These are phyloP conservation scores for Rhogogaster chlorosoma DNA, from an alignment of 2,888 invertebrate genomes.

Conservation along the genomic window DNA sequence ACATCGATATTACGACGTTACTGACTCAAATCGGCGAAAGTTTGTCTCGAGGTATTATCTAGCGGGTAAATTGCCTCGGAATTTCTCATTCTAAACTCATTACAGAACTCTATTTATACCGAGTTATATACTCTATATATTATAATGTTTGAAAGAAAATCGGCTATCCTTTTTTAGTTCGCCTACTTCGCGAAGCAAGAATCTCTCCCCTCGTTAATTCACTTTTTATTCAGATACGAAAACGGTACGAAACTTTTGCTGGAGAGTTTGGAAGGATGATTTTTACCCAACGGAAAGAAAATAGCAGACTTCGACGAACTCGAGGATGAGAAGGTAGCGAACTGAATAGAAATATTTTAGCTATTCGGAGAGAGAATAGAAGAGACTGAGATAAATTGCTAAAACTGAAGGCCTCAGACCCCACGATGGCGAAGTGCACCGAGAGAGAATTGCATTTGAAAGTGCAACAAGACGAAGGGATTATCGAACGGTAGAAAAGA, in stretches of 20 bases:
- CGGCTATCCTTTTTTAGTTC: not conserved
- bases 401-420: not conserved
- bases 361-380: no score
- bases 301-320: not conserved
- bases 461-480: not conserved
- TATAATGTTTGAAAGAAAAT: not conserved
- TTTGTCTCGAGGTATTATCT: not conserved
- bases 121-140: not conserved
- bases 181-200: not conserved
- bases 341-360: no score
- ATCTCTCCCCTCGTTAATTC: not conserved
- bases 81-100: conserved; percentile 34
- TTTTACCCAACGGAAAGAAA: not conserved
- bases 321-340: not conserved
- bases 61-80: not conserved
- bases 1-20: conserved; percentile 23
- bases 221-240: not conserved
- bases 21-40: not conserved
- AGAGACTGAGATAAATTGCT: not conserved
- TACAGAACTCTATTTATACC: not conserved
- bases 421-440: not conserved
- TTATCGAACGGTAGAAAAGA: not conserved
- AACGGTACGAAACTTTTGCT: not conserved
- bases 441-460: not conserved
- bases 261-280: not conserved